These are phyloP conservation scores for Valencia hispanica DNA, from an alignment of 2,797 vertebrate genomes.

Conservation along the genomic window DNA sequence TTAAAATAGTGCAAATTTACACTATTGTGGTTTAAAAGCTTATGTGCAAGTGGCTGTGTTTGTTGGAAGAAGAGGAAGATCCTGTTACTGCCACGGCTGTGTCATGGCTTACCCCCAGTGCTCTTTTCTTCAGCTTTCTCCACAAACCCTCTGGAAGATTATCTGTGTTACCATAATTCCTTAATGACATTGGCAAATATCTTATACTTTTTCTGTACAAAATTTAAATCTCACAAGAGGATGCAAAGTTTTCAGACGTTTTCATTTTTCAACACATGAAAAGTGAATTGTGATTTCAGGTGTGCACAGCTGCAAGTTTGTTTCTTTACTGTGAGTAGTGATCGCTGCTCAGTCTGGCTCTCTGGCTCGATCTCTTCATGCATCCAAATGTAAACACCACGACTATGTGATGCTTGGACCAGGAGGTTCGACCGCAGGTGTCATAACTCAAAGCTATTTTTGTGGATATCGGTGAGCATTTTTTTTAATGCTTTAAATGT, in stretches of 20 bases:
- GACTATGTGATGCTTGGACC: conserved; percentile 68
- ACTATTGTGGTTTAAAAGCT: conserved; percentile 40
- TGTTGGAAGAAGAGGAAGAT: conserved; percentile 42
- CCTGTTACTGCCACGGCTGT: conserved; percentile 69
- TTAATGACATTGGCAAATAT: conserved; percentile 56
- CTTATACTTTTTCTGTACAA: conserved; percentile 13
- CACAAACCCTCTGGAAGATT: conserved; percentile 52
- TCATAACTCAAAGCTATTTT: conserved; percentile 57
- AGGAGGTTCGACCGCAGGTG: conserved; percentile 62
- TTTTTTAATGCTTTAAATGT: conserved; percentile 65
- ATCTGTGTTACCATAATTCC: conserved; percentile 57
- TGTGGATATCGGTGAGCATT: conserved; percentile 63
- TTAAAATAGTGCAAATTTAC: conserved; percentile 50
- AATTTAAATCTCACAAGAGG: conserved; percentile 17
- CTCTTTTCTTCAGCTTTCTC: conserved; percentile 63
- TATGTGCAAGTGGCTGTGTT: conserved; percentile 39
- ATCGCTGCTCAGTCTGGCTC: conserved; percentile 36
- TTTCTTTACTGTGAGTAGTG: conserved; percentile 50
- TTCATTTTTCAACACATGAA: conserved; percentile 41
- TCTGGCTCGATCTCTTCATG: conserved; percentile 43
- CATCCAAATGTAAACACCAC: conserved; percentile 60
- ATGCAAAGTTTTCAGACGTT: conserved; percentile 2
- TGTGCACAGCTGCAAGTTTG: conserved; percentile 50
- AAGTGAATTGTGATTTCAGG: conserved; percentile 68
- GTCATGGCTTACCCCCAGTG: conserved; percentile 65